These are phyloP conservation scores for Heterocephalus glaber DNA, from an alignment of 2,113 vertebrate species.

Conservation along the genomic window DNA sequence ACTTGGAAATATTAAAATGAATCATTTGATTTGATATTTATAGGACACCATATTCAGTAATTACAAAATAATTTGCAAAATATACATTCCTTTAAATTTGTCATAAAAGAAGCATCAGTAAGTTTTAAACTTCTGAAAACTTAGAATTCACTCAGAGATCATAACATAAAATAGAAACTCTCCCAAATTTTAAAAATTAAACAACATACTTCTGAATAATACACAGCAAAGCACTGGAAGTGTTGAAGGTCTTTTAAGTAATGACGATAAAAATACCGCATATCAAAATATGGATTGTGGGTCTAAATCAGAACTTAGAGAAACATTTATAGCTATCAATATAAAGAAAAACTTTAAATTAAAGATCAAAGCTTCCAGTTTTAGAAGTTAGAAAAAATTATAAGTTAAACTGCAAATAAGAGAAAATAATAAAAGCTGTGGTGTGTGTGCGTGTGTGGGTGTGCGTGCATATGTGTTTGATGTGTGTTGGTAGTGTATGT, in stretches of 20 bases:
- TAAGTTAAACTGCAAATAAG: neutral
- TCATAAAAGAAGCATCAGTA: neutral
- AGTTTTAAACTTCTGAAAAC: neutral
- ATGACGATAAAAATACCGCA: neutral
- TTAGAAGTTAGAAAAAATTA: neutral
- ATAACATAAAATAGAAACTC: neutral
- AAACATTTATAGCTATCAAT: neutral
- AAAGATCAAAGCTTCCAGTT: neutral
- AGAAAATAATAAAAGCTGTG: neutral
- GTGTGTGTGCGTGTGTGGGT: rapidly evolving
- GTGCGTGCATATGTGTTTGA: neutral
- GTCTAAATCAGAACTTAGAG: neutral
- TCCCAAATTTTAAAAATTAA: neutral
- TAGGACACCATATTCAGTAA: neutral
- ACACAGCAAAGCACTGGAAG: neutral
- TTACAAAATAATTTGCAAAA: neutral
- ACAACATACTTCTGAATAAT: neutral
- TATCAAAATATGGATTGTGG: neutral
- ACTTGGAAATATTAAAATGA: neutral
- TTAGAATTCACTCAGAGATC: neutral
- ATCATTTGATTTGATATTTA: neutral
- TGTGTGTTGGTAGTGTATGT: neutral
- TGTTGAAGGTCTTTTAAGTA: neutral
- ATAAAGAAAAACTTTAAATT: neutral
- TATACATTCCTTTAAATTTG: neutral